Evolutionary conservation across 2,113 vertebrate species (phyloP), one percentile per base, ranked within the genome.

Genomic region (Artemisiospiza belli): DNA sequence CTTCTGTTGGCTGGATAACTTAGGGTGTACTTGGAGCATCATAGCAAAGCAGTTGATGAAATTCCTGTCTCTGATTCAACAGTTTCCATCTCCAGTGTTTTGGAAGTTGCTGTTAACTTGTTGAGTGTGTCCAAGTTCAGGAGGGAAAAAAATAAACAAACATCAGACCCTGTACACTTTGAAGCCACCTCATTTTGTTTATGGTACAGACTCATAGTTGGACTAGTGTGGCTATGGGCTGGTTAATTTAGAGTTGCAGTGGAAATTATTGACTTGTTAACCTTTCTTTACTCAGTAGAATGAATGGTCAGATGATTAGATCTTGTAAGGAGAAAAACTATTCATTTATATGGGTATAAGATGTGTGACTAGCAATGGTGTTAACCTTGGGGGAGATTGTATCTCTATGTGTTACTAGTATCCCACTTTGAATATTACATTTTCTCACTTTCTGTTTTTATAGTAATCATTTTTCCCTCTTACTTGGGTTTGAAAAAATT

Each of bases 391-490:
- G 57, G 8, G 12, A 57, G 18, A 3, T 25, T 47, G 46, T 57
- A 55, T 77, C 57, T 52, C 0, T 47, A 3, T 33, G 75, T 75
- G 15, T 57, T 52, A 37, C 61, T 72, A 24, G 14, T 49, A 17
- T 66, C 19, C 13, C 3, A 1, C 25, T 83, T 83, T 57, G 37
- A 72, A 13, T 78, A 52, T 81, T 84, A n/a, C 18, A 11, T 83
- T 92, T 96, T 67, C 63, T 90, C 30, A 55, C 59, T 77, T 52
- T 52, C 18, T 89, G 16, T 15, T 90, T 81, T 75, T 72, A 68
- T 33, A 59, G 41, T 83, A 83, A 90, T 0, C 0, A 0, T n/a
- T 80, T 80, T 80, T 76, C 17, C 19, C 33, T 92, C 75, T 75
- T 24, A 72, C 47, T 67, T 72, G 46, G 8, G 6, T 79, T 89